Conservation (phyloP, 2,797 vertebrate species). For the Fistularia commersonii region DNA sequence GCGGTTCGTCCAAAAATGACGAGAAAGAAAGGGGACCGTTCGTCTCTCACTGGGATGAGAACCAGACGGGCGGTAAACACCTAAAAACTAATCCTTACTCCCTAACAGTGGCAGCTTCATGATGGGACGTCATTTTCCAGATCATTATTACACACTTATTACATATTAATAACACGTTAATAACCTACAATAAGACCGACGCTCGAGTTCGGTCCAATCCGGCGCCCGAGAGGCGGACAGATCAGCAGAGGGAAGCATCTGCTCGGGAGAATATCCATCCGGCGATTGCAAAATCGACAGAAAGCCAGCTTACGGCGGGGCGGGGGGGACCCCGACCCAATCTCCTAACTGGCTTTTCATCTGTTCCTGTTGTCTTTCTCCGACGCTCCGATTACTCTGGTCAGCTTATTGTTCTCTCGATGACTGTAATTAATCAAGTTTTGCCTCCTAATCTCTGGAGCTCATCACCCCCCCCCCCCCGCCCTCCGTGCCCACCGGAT, state of each 20-base stretch:
- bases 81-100: too few species aligned
- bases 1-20: too few species aligned
- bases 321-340: slow-evolving; percentile 28
- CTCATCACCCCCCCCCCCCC: slow-evolving; percentile 54
- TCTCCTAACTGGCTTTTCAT: slow-evolving; percentile 54
- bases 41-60: too few species aligned
- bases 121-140: too few species aligned
- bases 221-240: slow-evolving; percentile 7
- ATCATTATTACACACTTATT: too few species aligned
- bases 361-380: slow-evolving; percentile 51
- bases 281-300: slow-evolving; percentile 55
- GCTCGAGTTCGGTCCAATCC: neutral
- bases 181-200: neutral
- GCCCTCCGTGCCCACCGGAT: slow-evolving; percentile 45
- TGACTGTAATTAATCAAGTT: slow-evolving; percentile 72
- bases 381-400: slow-evolving; percentile 57
- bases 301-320: slow-evolving; percentile 45
- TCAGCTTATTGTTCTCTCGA: slow-evolving; percentile 65
- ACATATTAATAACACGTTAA: neutral
- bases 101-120: too few species aligned
- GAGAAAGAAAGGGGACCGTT: too few species aligned
- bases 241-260: slow-evolving; percentile 54
- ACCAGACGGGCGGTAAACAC: too few species aligned
- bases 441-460: slow-evolving; percentile 65
- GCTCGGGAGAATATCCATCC: slow-evolving; percentile 40